Evolutionary conservation across 1,140 invertebrate genomes (phyloP).

Genomic region (Whitmania pigra): DNA sequence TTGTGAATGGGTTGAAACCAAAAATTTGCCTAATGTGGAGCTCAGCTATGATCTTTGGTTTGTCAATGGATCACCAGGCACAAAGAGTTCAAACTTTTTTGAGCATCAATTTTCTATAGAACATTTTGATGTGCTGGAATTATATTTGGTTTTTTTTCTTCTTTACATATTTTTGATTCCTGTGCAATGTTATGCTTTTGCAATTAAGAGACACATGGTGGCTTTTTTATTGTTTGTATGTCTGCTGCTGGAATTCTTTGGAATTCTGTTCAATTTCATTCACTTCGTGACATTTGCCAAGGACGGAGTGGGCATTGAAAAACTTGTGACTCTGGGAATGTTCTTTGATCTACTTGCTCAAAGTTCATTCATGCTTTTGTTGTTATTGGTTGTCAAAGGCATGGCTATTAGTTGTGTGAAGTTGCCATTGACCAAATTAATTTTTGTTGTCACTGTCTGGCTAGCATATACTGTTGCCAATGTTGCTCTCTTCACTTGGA

Average conservation of each 20-base stretch:
- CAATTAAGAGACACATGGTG: slow-evolving; percentile 72
- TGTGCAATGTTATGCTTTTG: slow-evolving; percentile 75
- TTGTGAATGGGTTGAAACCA: slow-evolving; percentile 29
- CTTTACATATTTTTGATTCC: slow-evolving; percentile 69
- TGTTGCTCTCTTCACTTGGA: slow-evolving; percentile 84
- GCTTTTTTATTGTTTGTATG: slow-evolving; percentile 79
- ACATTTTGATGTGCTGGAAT: slow-evolving; percentile 68
- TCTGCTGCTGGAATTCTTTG: slow-evolving; percentile 68
- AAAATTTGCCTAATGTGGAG: slow-evolving; percentile 36
- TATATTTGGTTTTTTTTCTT: slow-evolving; percentile 76
- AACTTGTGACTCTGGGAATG: slow-evolving; percentile 69
- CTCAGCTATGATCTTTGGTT: slow-evolving; percentile 86
- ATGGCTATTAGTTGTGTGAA: slow-evolving; percentile 86
- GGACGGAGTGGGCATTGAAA: slow-evolving; percentile 70
- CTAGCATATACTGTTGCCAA: slow-evolving; percentile 77
- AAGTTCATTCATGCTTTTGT: slow-evolving; percentile 84
- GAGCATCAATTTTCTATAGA: slow-evolving; percentile 94
- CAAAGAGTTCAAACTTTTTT: slow-evolving; percentile 55
- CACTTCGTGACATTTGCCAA: slow-evolving; percentile 76
- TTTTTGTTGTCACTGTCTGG: slow-evolving; percentile 70
- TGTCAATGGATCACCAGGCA: slow-evolving; percentile 81
- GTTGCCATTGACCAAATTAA: slow-evolving; percentile 50
- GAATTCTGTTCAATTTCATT: slow-evolving; percentile 69
- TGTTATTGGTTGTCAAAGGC: slow-evolving; percentile 83
- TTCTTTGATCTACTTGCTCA: slow-evolving; percentile 78